These are phyloP conservation scores for Galleria mellonella DNA, from an alignment of 1,140 invertebrate genomes.

Conservation along the genomic window DNA sequence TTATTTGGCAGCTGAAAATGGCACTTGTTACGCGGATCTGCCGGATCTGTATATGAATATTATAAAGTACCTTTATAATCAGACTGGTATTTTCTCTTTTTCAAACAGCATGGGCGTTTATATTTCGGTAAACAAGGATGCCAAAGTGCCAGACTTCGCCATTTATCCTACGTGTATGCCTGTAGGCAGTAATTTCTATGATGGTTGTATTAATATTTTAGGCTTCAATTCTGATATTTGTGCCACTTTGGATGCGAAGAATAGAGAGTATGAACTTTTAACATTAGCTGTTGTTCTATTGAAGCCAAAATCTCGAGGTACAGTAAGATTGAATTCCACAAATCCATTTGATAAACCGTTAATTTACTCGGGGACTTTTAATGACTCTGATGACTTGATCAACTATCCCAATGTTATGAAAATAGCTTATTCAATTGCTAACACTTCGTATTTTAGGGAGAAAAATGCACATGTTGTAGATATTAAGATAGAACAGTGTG, in stretches of 20 bases:
- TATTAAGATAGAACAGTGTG: conserved; percentile 26
- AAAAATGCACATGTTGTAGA: conserved; percentile 37
- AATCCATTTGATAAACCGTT: conserved; percentile 79
- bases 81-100: conserved; percentile 25
- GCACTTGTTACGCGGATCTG: conserved; percentile 28
- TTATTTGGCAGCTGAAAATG: conserved; percentile 39
- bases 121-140: conserved; percentile 19
- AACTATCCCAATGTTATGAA: conserved; percentile 33
- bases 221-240: conserved; percentile 39
- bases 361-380: conserved; percentile 83
- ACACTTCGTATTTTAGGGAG: conserved; percentile 35
- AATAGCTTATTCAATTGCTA: conserved; percentile 24
- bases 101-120: conserved; percentile 41
- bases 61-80: conserved; percentile 44
- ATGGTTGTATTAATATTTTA: conserved; percentile 20
- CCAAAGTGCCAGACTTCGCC: conserved; percentile 42
- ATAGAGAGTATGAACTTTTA: conserved; percentile 29
- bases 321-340: conserved; percentile 69
- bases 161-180: conserved; percentile 45
- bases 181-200: conserved; percentile 17
- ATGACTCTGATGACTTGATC: conserved; percentile 66
- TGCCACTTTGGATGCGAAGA: conserved; percentile 23
- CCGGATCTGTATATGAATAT: conserved; percentile 25
- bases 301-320: conserved; percentile 57
- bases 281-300: conserved; percentile 40